A percentile compares a stretch with the other conserved stretches of the same genome.
Conservation (phyloP, 1,140 invertebrate species). For the Nasonia longicornis region DNA sequence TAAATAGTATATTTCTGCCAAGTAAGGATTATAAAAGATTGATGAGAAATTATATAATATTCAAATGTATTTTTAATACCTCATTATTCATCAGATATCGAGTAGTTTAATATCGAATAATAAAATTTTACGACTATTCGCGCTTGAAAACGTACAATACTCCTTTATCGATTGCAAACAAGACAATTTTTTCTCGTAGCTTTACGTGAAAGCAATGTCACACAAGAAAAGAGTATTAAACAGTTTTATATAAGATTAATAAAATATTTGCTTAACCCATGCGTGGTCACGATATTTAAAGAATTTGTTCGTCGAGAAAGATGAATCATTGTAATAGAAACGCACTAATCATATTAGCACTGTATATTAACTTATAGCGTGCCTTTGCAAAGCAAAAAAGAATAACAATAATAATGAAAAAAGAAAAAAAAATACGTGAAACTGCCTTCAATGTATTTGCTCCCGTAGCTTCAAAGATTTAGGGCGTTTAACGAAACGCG, state of each 20-base stretch:
- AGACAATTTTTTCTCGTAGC: background rate
- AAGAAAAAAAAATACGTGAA: background rate
- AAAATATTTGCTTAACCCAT: background rate
- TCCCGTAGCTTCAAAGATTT: conserved; percentile 16
- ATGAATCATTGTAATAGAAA: conserved; percentile 15
- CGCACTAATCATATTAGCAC: conserved; percentile 26
- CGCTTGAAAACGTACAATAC: conserved; percentile 17
- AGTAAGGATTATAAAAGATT: conserved; percentile 45
- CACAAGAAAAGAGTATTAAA: background rate
- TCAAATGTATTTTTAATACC: conserved; percentile 58
- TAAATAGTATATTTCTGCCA: conserved; percentile 49
- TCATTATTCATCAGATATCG: conserved; percentile 13
- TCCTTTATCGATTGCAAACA: background rate
- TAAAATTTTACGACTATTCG: conserved; percentile 16
- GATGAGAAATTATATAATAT: conserved; percentile 51
- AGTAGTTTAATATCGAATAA: background rate
- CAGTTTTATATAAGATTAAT: background rate
- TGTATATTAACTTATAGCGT: conserved; percentile 43
- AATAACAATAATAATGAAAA: conserved; percentile 16
- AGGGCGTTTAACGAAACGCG: background rate
- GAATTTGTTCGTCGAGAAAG: conserved; percentile 27
- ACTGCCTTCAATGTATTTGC: conserved; percentile 47
- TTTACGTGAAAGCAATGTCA: conserved; percentile 1
- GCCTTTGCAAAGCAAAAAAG: conserved; percentile 47
- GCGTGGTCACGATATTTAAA: conserved; percentile 12